A percentile compares a stretch with the other conserved stretches of the same genome.
Evolutionary conservation across 2,888 invertebrate genomes (phyloP).

Genomic region (Drosophila helvetica): DNA sequence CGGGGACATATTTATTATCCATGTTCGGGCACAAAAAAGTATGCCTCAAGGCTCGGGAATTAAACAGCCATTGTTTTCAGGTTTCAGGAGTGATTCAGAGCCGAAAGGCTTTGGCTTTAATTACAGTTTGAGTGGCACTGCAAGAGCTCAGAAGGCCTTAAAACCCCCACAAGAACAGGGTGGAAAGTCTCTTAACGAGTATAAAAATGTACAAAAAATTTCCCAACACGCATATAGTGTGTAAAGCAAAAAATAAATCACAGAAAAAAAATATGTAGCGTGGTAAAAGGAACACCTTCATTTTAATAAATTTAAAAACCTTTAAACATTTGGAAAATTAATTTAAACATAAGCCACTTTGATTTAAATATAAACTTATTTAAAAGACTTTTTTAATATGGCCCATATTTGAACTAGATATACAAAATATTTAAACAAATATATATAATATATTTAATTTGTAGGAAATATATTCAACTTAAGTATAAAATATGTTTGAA

Average conservation of each 20-base stretch:
- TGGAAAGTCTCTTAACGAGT: not conserved
- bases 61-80: conserved; percentile 43
- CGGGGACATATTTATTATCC: conserved; percentile 70
- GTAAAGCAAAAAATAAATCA: no score
- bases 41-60: conserved; percentile 51
- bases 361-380: no score
- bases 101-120: conserved; percentile 44
- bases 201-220: not conserved
- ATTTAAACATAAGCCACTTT: not conserved
- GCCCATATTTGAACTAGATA: no score
- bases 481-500: no score
- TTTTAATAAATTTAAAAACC: no score
- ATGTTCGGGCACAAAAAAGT: conserved; percentile 43
- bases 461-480: no score
- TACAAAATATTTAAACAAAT: no score
- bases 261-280: no score
- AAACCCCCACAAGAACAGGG: not conserved
- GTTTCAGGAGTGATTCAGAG: conserved; percentile 5
- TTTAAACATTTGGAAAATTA: not conserved
- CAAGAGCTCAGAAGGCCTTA: conserved; percentile 13
- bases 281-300: no score
- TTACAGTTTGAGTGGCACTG: conserved; percentile 59
- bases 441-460: no score
- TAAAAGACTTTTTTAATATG: not conserved
- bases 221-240: no score